Evolutionary conservation across 2,113 vertebrate species (phyloP), one percentile per base, ranked within the genome.

Genomic region (Apteryx mantelli): DNA sequence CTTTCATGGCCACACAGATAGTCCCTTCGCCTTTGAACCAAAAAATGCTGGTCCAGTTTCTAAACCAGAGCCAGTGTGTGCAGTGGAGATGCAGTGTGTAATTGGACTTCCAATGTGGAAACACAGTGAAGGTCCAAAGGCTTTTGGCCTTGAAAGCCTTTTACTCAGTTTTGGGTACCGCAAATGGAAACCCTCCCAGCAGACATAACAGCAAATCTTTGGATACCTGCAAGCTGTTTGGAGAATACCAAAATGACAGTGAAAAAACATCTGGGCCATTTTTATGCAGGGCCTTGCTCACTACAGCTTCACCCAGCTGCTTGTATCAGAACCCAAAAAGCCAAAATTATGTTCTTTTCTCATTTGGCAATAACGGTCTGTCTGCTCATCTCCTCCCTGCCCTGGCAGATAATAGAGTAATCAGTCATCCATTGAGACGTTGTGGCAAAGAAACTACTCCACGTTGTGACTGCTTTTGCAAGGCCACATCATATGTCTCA

Each of bases 201-300:
- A 1, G 46, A 40, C 0, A 0, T n/a, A 34, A 65, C n/a, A 73
- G 9, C 0, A 1, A 61, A 78, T 8, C 7, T 56, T 56, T 74
- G 40, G 46, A 64, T 69, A 64, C 5, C 25, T 60, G 16, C 0
- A 1, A 79, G 19, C 14, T 58, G 7, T 40, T 66, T 44, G 50
- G 13, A 88, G 40, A 78, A 48, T 4, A 73, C 4, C 26, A 36
- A 64, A 89, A 58, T 26, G 17, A 13, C 46, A 50, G 60, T 20
- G 53, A 22, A 50, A 58, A 7, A 19, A 20, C 36, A 2, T 69
- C 21, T 88, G 30, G 32, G 36, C 20, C 13, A 5, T 19, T 85
- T 19, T 20, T 15, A 26, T 1, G 12, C 18, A 15, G 30, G 28
- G 24, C 20, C 48, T 86, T 70, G 8, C 8, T 69, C n/a, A 9